Conservation (phyloP, 2,797 vertebrate species). For the Scomberomorus guttatus region DNA sequence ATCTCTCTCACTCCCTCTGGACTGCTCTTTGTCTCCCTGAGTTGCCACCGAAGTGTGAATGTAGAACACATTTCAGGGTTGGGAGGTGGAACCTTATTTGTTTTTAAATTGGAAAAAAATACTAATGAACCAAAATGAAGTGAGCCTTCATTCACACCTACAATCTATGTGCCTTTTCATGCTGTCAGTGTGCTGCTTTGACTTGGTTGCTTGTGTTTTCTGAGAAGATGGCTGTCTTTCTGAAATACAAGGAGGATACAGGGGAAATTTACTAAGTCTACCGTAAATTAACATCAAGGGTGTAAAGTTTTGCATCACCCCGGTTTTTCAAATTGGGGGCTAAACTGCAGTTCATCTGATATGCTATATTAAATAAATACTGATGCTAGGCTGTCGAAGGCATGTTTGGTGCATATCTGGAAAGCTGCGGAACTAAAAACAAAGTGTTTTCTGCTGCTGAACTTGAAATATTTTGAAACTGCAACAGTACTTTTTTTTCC, state of each 20-base stretch:
- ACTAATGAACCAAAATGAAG: slow-evolving; percentile 50
- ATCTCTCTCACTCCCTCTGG: slow-evolving; percentile 68
- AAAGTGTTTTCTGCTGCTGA: neutral
- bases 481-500: neutral
- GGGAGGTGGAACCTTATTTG: slow-evolving; percentile 43
- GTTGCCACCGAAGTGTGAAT: slow-evolving; percentile 56
- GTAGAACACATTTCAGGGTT: slow-evolving; percentile 31
- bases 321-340: no score
- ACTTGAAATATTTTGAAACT: slow-evolving; percentile 7
- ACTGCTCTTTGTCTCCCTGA: slow-evolving; percentile 69
- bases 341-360: neutral
- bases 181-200: neutral
- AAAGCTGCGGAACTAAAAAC: neutral
- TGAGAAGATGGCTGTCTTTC: neutral
- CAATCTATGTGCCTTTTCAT: neutral
- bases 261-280: neutral
- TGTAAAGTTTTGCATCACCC: neutral
- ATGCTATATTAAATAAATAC: neutral
- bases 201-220: slow-evolving; percentile 16
- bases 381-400: neutral
- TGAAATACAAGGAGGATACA: neutral
- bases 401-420: neutral
- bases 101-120: slow-evolving; percentile 27
- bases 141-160: slow-evolving; percentile 5
- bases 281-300: neutral